These are phyloP conservation scores for Polypterus senegalus DNA, from an alignment of 2,113 vertebrate genomes.

Conservation along the genomic window DNA sequence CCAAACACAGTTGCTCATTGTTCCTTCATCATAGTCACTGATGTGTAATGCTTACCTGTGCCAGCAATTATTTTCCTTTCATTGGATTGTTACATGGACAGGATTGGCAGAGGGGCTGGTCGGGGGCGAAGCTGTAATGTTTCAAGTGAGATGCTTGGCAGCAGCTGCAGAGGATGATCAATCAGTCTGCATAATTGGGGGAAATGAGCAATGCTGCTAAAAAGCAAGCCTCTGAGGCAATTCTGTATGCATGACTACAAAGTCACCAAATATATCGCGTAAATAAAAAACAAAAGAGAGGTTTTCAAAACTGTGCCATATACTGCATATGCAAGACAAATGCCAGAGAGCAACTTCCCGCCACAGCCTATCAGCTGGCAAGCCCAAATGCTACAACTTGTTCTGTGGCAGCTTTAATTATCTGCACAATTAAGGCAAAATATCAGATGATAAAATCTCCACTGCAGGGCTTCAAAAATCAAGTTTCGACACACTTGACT, in stretches of 20 bases:
- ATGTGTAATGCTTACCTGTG: too few relatives aligned
- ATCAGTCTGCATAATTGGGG: constrained; percentile 19
- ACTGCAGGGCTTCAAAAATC: constrained; percentile 22
- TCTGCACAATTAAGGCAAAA: constrained; percentile 27
- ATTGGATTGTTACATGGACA: too few relatives aligned
- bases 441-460: constrained; percentile 25
- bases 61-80: too few relatives aligned
- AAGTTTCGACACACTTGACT: constrained; percentile 11
- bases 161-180: constrained; percentile 32
- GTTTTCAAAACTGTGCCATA: constrained; percentile 20
- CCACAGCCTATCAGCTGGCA: constrained; percentile 18
- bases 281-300: constrained; percentile 12
- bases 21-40: too few relatives aligned
- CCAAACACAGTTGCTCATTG: too few relatives aligned
- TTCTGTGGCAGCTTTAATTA: constrained; percentile 39
- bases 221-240: constrained; percentile 22
- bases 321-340: constrained; percentile 7
- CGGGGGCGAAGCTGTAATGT: constrained; percentile 22
- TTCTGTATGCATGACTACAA: constrained; percentile 21
- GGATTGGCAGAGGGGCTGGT: too few relatives aligned
- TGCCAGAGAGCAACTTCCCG: not conserved
- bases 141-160: constrained; percentile 35
- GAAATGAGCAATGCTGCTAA: constrained; percentile 11
- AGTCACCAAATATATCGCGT: constrained; percentile 34
- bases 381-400: constrained; percentile 31